These are phyloP conservation scores for Marmota flaviventris DNA, from an alignment of 2,113 vertebrate genomes.

Conservation along the genomic window DNA sequence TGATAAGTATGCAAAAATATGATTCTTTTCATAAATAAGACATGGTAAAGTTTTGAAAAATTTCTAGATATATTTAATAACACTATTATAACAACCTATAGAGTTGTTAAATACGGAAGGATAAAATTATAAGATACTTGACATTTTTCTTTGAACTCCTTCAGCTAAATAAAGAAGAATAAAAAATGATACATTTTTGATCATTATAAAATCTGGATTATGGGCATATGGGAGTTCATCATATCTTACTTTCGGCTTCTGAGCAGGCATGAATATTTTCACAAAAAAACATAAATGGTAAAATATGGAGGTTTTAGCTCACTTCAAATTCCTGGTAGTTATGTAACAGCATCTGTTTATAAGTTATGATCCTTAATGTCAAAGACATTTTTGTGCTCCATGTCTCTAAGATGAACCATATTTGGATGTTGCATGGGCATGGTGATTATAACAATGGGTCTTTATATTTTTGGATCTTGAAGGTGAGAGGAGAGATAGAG, in stretches of 20 bases:
- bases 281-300: not conserved
- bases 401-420: not conserved
- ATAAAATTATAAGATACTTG: not conserved
- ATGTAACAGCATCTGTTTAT: not conserved
- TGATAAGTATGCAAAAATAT: not conserved
- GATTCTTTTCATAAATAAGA: not conserved
- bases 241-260: not conserved
- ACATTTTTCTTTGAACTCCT: not conserved
- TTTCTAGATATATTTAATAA: not conserved
- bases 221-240: not conserved
- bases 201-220: not conserved
- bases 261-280: not conserved
- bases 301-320: not conserved
- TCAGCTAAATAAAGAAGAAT: not conserved
- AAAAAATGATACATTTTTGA: not conserved
- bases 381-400: not conserved
- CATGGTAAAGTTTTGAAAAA: not conserved
- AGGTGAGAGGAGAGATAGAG: not conserved
- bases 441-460: not conserved
- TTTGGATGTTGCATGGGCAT: not conserved
- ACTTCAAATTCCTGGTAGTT: constrained; percentile 5
- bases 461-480: not conserved
- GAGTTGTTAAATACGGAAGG: not conserved
- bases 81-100: not conserved
- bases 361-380: not conserved